Conservation (phyloP, 1,140 invertebrate species). For the Scaptomyza graminum region DNA sequence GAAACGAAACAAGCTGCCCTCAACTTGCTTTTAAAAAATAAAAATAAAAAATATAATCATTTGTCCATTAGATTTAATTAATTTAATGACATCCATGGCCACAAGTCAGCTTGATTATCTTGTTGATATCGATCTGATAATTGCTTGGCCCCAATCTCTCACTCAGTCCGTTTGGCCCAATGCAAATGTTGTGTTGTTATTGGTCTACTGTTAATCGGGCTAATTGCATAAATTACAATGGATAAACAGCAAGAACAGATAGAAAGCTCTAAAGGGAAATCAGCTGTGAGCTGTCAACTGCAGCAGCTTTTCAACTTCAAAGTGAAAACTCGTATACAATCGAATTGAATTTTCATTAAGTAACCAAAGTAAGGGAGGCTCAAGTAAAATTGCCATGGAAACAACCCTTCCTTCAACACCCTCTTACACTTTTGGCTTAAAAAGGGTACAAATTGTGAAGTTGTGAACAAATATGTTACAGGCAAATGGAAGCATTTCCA, state of each 20-base stretch:
- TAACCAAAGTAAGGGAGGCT: slow-evolving; percentile 27
- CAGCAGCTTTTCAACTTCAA: slow-evolving; percentile 57
- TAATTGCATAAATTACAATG: slow-evolving; percentile 80
- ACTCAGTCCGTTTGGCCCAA: neutral
- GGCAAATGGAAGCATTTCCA: too few relatives aligned
- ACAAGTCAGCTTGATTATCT: slow-evolving; percentile 64
- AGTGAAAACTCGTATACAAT: slow-evolving; percentile 74
- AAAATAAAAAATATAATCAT: slow-evolving; percentile 20
- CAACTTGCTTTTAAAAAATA: slow-evolving; percentile 12
- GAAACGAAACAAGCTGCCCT: slow-evolving; percentile 11
- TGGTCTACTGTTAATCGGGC: slow-evolving; percentile 70
- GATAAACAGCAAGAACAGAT: slow-evolving; percentile 31
- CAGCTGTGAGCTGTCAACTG: slow-evolving; percentile 42
- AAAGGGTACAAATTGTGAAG: too few relatives aligned
- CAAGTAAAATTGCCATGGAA: slow-evolving; percentile 67
- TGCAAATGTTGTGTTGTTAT: too few relatives aligned
- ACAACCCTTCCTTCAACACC: slow-evolving; percentile 18
- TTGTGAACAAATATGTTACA: too few relatives aligned
- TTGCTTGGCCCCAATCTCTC: neutral
- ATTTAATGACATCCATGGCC: slow-evolving; percentile 50
- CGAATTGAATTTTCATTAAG: slow-evolving; percentile 76
- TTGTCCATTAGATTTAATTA: slow-evolving; percentile 58
- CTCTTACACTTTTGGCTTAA: too few relatives aligned
- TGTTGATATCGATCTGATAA: slow-evolving; percentile 57
- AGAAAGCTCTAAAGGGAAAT: neutral